Evolutionary conservation across 1,140 invertebrate genomes (phyloP), one percentile per base, ranked within the genome.

Genomic region (Euborellia annulipes): DNA sequence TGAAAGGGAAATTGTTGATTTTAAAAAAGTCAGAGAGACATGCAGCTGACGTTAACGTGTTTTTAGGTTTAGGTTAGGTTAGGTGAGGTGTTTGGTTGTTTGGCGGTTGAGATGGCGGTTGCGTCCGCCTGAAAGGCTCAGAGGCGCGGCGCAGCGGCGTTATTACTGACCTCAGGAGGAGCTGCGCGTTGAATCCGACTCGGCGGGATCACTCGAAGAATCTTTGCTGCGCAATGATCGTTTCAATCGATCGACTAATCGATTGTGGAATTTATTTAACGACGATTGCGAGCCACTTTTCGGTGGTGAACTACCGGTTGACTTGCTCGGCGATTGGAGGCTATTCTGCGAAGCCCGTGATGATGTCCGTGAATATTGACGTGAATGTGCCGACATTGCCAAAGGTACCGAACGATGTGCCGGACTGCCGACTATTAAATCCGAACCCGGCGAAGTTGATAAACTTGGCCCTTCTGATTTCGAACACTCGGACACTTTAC

Each of bases 211-310:
- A 45, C 71, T 73, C 11, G 70, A 66, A 21, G 62, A 64, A 51
- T 77, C 76, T 54, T 76, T 77, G 43, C 61, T 46, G 72, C 77
- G 71, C 59, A 86, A 68, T 43, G 82, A 81, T 45, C 77, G 73
- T 61, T 82, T 82, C 54, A 89, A 62, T 63, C 85, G 85, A 60
- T 88, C 83, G 49, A 89, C 78, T 54, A 89, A 69, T 48, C 82
- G 74, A 59, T 72, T 78, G 69, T 87, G 83, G 61, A 89, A 87
- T 66, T 87, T 87, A 52, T 84, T 85, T 50, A 82, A 63, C 47
- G 81, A 82, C 54, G 65, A 54, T 57, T 61, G 59, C 51, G 61
- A 58, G 55, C 66, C 61, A 53, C 65, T 71, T 59, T 75, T 75
- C 61, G 70, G 68, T 44, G 68, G 77, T 23, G 75, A 74, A 14